A percentile compares a stretch with the other conserved stretches of the same genome.
Conservation (phyloP, 2,113 vertebrate genomes). For the Callopanchax toddi region DNA sequence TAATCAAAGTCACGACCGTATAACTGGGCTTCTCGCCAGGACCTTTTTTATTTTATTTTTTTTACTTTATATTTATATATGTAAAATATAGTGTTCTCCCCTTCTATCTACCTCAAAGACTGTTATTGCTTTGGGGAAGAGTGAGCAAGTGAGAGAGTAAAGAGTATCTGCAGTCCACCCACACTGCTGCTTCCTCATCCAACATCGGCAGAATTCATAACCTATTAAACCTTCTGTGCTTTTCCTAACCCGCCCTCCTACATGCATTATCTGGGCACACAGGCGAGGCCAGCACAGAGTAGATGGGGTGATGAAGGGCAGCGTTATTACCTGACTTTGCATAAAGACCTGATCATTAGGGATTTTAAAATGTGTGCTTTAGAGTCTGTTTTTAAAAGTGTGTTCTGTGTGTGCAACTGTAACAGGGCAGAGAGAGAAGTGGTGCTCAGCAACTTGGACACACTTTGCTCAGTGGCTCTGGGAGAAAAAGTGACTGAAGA, state of each 20-base stretch:
- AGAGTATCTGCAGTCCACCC: slow-evolving; percentile 71
- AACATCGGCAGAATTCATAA: slow-evolving; percentile 63
- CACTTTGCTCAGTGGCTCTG: slow-evolving; percentile 86
- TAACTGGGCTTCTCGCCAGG: slow-evolving; percentile 57
- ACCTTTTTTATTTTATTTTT: slow-evolving; percentile 44
- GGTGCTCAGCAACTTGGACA: slow-evolving; percentile 92
- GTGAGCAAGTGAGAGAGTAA: slow-evolving; percentile 37
- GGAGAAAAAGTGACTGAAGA: slow-evolving; percentile 86
- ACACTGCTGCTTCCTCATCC: slow-evolving; percentile 67
- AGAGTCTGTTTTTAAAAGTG: not conserved
- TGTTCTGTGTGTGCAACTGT: slow-evolving; percentile 13
- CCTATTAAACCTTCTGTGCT: slow-evolving; percentile 64
- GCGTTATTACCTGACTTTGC: slow-evolving; percentile 35
- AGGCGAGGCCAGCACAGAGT: slow-evolving; percentile 35
- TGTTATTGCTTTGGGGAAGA: slow-evolving; percentile 52
- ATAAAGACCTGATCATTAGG: slow-evolving; percentile 19
- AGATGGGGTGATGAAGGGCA: slow-evolving; percentile 27
- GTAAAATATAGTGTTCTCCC: slow-evolving; percentile 21
- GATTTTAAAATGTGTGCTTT: not conserved
- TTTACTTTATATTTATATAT: slow-evolving; percentile 5
- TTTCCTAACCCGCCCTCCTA: slow-evolving; percentile 64
- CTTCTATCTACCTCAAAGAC: slow-evolving; percentile 63
- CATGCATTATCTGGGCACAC: slow-evolving; percentile 59
- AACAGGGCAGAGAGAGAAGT: slow-evolving; percentile 91
- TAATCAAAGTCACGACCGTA: slow-evolving; percentile 65